Base-by-base conservation (phyloP, 2,888 invertebrate species). In the Hydroisotoma schaefferi region DNA sequence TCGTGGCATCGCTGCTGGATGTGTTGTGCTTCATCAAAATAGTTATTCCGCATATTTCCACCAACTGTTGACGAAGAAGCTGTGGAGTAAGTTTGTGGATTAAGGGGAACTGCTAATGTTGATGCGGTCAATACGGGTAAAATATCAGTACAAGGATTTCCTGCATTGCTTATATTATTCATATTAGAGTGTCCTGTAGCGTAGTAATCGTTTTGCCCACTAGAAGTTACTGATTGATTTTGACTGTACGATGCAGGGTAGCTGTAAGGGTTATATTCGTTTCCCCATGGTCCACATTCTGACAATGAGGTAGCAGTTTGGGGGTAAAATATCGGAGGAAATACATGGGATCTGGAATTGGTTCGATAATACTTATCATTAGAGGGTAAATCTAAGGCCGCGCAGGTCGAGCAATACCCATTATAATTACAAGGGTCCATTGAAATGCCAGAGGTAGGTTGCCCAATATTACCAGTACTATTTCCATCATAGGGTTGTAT, bases 251-350 rank as follows among this genome's bases (percentile, higher is more conserved):
- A 4, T 3, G 23, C 22, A 26, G 53, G 4, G 26, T 53, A 53
- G 3, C 20, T 43, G 27, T 38, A 38, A 22, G 12, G 22, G 29
- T 33, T 20, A 20, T 53, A 53, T 18, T 53, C 53, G 43, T 63
- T 38, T 28, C 49, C 61, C 61, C 57, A 15, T 33, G 44, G 25
- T 12, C 61, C 56, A 18, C 63, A 55, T 18, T 59, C 56, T 10
- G 59, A 43, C 3, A 53, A 40, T 2, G 53, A 53, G 1, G 61
- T 52, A 26, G 59, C 51, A 1, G 38, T 53, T 57, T 63, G 63
- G 12, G 59, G 33, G 23, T 63, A 63, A 43, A 59, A 63, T n/a
- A 63, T 53, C 5, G 63, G 43, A 12, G 59, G 63, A 38, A 56
- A 63, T 2, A 63, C 63, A 33, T 56, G 48, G 22, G 59, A 52